These are phyloP conservation scores for Pagrus major DNA, from an alignment of 2,113 vertebrate species.

Conservation along the genomic window DNA sequence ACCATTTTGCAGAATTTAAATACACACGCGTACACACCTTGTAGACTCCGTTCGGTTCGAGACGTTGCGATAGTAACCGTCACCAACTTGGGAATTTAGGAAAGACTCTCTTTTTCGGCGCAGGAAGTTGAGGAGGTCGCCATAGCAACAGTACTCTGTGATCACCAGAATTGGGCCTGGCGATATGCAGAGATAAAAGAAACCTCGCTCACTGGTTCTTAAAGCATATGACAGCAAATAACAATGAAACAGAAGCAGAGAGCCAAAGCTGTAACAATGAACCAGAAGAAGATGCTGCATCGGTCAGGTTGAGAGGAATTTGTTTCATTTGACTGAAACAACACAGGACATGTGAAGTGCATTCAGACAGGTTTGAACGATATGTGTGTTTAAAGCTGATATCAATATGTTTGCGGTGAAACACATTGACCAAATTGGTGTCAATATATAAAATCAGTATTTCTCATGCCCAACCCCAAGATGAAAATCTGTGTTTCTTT, in stretches of 20 bases:
- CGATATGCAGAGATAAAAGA: slow-evolving; percentile 47
- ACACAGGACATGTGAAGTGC: not conserved
- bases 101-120: slow-evolving; percentile 93
- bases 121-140: slow-evolving; percentile 99
- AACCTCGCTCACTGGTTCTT: slow-evolving; percentile 19
- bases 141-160: slow-evolving; percentile 99
- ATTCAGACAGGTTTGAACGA: slow-evolving; percentile 9
- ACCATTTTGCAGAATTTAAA: slow-evolving; percentile 5
- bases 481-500: slow-evolving; percentile 5
- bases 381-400: slow-evolving; percentile 5
- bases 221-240: slow-evolving; percentile 30
- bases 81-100: slow-evolving; percentile 90
- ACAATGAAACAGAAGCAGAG: slow-evolving; percentile 22
- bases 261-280: slow-evolving; percentile 12
- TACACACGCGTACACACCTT: slow-evolving; percentile 62
- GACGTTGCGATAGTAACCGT: slow-evolving; percentile 92
- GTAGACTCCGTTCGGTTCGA: slow-evolving; percentile 67
- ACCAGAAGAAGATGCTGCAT: slow-evolving; percentile 7
- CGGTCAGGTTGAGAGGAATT: not conserved
- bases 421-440: not conserved
- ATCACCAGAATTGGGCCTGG: slow-evolving; percentile 97
- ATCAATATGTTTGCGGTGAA: slow-evolving; percentile 1
- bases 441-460: slow-evolving; percentile 16
- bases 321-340: not conserved
- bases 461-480: not conserved